Conservation (phyloP, 2,797 vertebrate species). For the Lepilemur septentrionalis region DNA sequence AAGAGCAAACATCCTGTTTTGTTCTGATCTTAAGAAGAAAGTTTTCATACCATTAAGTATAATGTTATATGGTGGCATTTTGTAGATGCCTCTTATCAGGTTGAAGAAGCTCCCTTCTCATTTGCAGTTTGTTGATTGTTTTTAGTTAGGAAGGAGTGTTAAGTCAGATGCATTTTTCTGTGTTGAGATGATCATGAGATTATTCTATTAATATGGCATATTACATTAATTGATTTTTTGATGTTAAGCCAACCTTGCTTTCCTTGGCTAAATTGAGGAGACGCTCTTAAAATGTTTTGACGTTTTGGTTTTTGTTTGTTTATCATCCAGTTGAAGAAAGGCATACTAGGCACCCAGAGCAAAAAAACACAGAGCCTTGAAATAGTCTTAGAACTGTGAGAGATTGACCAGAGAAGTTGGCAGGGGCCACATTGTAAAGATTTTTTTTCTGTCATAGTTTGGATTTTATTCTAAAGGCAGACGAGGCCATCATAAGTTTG, state of each 20-base stretch:
- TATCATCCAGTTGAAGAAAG: neutral
- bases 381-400: neutral
- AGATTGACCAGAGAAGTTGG: neutral
- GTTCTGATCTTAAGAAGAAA: slow-evolving; percentile 17
- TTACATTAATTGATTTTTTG: slow-evolving; percentile 1
- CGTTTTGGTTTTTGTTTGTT: neutral
- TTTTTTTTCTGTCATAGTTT: neutral
- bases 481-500: neutral
- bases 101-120: neutral
- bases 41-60: neutral
- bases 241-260: slow-evolving; percentile 14
- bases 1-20: neutral
- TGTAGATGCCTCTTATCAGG: neutral
- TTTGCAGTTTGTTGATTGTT: slow-evolving; percentile 21
- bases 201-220: neutral
- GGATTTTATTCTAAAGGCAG: neutral
- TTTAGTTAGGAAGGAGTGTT: slow-evolving; percentile 23
- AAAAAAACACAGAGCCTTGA: neutral
- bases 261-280: neutral
- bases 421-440: neutral
- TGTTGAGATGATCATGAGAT: neutral
- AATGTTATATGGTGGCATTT: neutral
- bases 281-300: neutral
- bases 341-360: neutral
- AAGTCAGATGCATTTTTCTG: neutral